Percentiles rank a stretch among this genome's conserved stretches.
These are phyloP conservation scores for Anguilla japonica DNA, from an alignment of 2,113 vertebrate genomes.

Conservation along the genomic window DNA sequence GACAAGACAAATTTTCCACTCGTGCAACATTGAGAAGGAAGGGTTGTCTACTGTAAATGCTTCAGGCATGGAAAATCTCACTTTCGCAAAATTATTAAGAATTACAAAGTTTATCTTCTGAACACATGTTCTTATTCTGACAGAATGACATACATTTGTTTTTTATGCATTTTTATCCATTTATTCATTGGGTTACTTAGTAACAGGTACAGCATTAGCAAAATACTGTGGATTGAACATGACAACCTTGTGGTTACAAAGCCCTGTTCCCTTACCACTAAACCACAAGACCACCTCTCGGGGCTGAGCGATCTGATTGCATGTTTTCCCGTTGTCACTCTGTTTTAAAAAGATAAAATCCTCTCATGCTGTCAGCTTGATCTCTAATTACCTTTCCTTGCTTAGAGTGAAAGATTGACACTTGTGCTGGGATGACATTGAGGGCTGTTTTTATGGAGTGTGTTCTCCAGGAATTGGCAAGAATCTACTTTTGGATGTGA, in stretches of 20 bases:
- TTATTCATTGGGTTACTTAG: background rate
- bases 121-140: background rate
- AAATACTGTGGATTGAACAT: background rate
- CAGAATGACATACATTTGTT: background rate
- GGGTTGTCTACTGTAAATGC: background rate
- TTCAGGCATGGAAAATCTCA: background rate
- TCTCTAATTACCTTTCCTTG: background rate
- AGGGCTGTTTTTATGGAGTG: background rate
- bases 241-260: background rate
- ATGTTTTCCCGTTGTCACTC: background rate
- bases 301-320: background rate
- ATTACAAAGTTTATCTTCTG: background rate
- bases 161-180: background rate
- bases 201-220: background rate
- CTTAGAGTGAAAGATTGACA: constrained; percentile 5
- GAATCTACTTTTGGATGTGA: background rate
- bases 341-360: constrained; percentile 14
- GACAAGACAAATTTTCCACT: background rate
- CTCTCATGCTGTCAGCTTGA: constrained; percentile 8
- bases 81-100: background rate
- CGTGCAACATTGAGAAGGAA: background rate
- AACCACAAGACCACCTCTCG: background rate
- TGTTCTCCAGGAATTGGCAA: background rate
- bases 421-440: background rate
- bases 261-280: background rate